These are phyloP conservation scores for Rhipidura dahli DNA, from an alignment of 2,113 vertebrate genomes.

Conservation along the genomic window DNA sequence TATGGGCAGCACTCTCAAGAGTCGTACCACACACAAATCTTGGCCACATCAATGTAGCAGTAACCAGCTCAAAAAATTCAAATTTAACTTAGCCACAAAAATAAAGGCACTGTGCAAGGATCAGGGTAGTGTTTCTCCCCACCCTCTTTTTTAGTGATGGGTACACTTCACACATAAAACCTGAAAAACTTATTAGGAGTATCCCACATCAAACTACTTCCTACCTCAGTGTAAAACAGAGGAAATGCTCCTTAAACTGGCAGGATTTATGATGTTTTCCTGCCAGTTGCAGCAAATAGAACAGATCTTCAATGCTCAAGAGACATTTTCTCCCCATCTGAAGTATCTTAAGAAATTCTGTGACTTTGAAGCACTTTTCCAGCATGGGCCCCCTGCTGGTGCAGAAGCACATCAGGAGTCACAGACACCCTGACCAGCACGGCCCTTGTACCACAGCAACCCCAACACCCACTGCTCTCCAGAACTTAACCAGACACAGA, in stretches of 20 bases:
- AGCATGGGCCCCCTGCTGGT: neutral
- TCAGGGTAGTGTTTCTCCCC: neutral
- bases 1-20: fast-evolving
- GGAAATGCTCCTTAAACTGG: neutral
- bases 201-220: neutral
- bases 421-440: neutral
- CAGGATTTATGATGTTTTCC: neutral
- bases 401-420: neutral
- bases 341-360: neutral
- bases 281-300: neutral
- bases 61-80: neutral
- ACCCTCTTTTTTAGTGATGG: neutral
- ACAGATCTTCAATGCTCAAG: neutral
- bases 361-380: neutral
- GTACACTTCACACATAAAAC: neutral
- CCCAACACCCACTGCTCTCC: neutral
- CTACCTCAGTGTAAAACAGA: neutral
- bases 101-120: fast-evolving
- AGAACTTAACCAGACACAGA: neutral
- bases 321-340: neutral
- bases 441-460: neutral
- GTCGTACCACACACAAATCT: neutral
- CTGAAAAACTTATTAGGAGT: neutral
- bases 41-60: neutral
- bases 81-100: neutral